phyloP scores from a whole-genome alignment of 2,888 invertebrate genomes.

The Ectobius pallidus region DNA sequence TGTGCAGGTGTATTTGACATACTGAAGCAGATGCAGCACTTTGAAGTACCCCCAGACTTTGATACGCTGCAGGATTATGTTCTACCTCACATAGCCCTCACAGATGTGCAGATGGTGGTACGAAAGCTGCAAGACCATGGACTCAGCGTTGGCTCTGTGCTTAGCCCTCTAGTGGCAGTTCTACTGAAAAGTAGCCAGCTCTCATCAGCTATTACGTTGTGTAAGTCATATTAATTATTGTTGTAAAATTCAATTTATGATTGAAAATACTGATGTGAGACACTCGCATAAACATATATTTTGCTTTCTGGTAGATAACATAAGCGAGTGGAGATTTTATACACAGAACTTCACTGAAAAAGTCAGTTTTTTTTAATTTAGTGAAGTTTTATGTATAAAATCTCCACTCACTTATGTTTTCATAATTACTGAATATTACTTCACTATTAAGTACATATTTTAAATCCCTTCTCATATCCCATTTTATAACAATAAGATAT shows the following conservation, averaged over 20 bases:
- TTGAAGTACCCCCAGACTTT: constrained; percentile 11
- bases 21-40: background rate
- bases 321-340: too few relatives aligned
- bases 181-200: background rate
- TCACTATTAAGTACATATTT: too few relatives aligned
- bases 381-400: too few relatives aligned
- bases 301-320: too few relatives aligned
- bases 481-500: too few relatives aligned
- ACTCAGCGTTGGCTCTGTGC: background rate
- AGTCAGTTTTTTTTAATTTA: too few relatives aligned
- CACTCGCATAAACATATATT: too few relatives aligned
- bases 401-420: too few relatives aligned
- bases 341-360: too few relatives aligned
- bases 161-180: constrained; percentile 2
- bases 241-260: background rate
- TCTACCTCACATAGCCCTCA: background rate
- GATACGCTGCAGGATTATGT: constrained; percentile 13
- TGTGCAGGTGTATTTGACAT: constrained; percentile 5
- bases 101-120: background rate
- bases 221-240: background rate
- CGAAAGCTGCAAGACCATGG: constrained; percentile 17
- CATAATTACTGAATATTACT: too few relatives aligned
- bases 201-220: background rate
- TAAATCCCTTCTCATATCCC: too few relatives aligned
- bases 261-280: background rate